Percentiles rank a stretch among this genome's conserved stretches.
Conservation (phyloP, 1,140 invertebrate species). For the Drosophila sproati region DNA sequence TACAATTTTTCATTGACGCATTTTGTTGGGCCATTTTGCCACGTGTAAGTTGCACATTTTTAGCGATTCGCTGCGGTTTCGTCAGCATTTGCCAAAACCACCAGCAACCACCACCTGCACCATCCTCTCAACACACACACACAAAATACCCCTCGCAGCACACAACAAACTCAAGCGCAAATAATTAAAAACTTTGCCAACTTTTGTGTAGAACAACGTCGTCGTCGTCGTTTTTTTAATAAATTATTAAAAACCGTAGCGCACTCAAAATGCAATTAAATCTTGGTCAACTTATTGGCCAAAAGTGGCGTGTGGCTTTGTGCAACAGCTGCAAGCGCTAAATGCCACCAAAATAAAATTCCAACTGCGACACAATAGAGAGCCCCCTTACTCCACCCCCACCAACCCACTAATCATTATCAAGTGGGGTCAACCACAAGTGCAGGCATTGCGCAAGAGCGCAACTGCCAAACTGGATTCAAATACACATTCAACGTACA, state of each 20-base stretch:
- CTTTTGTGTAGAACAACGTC: conserved; percentile 39
- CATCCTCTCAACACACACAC: not conserved
- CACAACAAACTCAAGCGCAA: conserved; percentile 53
- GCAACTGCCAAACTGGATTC: conserved; percentile 39
- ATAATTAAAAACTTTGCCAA: conserved; percentile 73
- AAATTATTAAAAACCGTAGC: conserved; percentile 75
- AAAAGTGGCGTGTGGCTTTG: conserved; percentile 33
- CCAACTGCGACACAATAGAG: conserved; percentile 55
- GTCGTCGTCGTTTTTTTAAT: conserved; percentile 49
- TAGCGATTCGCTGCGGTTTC: conserved; percentile 75
- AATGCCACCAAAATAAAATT: conserved; percentile 78
- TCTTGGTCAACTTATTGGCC: conserved; percentile 77
- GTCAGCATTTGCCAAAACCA: conserved; percentile 60
- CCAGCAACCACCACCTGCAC: not conserved
- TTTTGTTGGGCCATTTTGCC: conserved; percentile 29
- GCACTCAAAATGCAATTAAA: conserved; percentile 81
- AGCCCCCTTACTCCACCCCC: not conserved
- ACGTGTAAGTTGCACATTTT: conserved; percentile 58
- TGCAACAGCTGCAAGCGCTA: conserved; percentile 70
- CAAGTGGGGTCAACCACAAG: conserved; percentile 10
- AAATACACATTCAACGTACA: conserved; percentile 44
- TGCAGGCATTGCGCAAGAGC: conserved; percentile 32
- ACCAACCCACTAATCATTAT: conserved; percentile 12
- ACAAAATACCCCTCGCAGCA: not conserved
- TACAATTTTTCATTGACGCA: conserved; percentile 74